phyloP scores from a whole-genome alignment of 2,888 invertebrate genomes.

The Ditylenchus weischeri region DNA sequence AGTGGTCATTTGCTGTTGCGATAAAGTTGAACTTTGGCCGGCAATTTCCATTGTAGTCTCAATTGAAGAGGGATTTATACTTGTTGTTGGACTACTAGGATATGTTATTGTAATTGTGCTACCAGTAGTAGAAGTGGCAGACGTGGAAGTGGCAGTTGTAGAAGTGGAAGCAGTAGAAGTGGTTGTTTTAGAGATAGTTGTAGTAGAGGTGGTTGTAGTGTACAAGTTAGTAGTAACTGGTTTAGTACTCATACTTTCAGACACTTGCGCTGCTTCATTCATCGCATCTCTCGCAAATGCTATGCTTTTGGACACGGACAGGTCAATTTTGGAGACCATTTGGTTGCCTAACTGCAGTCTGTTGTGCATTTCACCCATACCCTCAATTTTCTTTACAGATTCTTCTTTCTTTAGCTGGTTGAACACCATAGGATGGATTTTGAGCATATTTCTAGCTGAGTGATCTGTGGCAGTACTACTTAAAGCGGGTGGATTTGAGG shows the following conservation, averaged over 20 bases:
- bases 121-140: not conserved
- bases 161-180: not conserved
- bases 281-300: constrained; percentile 2
- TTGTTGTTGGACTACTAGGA: not conserved
- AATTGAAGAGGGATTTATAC: too few species aligned
- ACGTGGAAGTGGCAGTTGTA: not conserved
- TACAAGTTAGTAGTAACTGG: not conserved
- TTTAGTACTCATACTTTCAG: not conserved
- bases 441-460: constrained; percentile 1
- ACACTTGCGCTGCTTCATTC: not conserved
- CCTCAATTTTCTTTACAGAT: not conserved
- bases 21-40: too few species aligned
- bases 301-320: constrained; percentile 3
- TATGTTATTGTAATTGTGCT: not conserved
- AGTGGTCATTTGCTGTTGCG: too few species aligned
- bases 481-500: not conserved
- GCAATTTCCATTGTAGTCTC: too few species aligned
- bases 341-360: not conserved
- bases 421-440: constrained; percentile 8
- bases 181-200: not conserved
- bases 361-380: not conserved
- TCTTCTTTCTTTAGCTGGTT: constrained; percentile 2
- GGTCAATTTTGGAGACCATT: not conserved
- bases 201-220: not conserved
- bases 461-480: too few species aligned